Percentiles rank a stretch among this genome's conserved stretches.
phyloP scores from a whole-genome alignment of 1,140 invertebrate genomes.

The Alviniconcha marisindica region DNA sequence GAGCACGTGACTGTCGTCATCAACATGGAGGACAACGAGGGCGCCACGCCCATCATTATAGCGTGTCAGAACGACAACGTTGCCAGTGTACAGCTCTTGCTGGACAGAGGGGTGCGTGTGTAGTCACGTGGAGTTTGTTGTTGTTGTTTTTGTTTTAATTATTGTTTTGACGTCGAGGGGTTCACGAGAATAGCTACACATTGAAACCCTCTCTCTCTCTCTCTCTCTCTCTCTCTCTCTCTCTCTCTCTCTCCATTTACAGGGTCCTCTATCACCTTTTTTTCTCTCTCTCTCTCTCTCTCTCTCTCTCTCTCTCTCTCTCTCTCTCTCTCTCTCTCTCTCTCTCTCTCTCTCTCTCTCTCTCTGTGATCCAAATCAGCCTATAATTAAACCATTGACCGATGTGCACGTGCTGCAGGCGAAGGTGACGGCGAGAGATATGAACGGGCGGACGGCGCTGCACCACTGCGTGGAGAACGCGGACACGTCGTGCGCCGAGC shows the following conservation, averaged over 20 bases:
- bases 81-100: slow-evolving; percentile 58
- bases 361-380: too few relatives aligned
- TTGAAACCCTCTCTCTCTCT: not conserved
- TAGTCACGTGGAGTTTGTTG: not conserved
- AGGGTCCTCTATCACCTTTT: too few relatives aligned
- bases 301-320: slow-evolving; percentile 23
- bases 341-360: slow-evolving; percentile 24
- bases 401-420: not conserved
- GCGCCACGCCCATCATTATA: slow-evolving; percentile 63
- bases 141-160: too few relatives aligned
- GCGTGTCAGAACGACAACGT: slow-evolving; percentile 69
- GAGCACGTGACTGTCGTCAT: slow-evolving; percentile 46
- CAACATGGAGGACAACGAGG: slow-evolving; percentile 61
- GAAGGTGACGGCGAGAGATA: slow-evolving; percentile 44
- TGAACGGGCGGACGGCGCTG: slow-evolving; percentile 86
- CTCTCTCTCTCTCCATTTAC: not conserved
- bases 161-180: too few relatives aligned
- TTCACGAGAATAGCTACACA: too few relatives aligned
- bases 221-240: not conserved
- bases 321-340: not conserved
- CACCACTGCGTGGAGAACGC: slow-evolving; percentile 91
- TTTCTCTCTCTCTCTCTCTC: not conserved
- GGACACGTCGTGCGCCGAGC: slow-evolving; percentile 78
- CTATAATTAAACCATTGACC: too few relatives aligned
- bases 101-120: slow-evolving; percentile 60